Base-by-base conservation (phyloP, 2,888 invertebrate genomes). In the Diarsia dahlii region DNA sequence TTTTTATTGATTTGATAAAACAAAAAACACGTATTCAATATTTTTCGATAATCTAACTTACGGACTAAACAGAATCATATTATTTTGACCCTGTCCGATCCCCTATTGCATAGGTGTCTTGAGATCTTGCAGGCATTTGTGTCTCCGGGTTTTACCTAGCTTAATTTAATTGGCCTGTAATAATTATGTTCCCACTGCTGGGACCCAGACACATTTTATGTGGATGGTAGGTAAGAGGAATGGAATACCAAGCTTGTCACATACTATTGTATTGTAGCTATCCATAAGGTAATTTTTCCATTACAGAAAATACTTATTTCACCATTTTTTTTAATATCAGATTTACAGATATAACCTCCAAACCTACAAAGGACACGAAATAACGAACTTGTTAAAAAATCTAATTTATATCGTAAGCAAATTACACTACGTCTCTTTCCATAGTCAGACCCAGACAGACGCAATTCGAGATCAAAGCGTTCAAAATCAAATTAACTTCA, bases 401-500 rank as follows among this genome's bases (percentile, higher is more conserved):
- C 64, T 28, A n/a, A 52, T 73, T 73, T 54, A 45, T 0, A 60
- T n/a, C 20, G 5, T 50, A 54, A 76, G n/a, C 20, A n/a, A 76
- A 76, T 81, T 60, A 67, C 12, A 28, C 18, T 63, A 58, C 64
- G 15, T 4, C 63, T 58, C 13, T 28, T 48, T 58, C 56, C 52
- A 58, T 58, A 76, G 46, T 58, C 6, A 46, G 28, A 58, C 45
- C 28, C 18, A 48, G 56, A 63, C 13, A 28, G 18, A 56, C 58
- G 50, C 9, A 65, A 65, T 50, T 28, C 8, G 6, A 74, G 54
- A 67, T 78, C 50, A 78, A 78, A 79, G 80, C n/a, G 12, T 62
- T 72, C n/a, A 23, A 46, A 68, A 81, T 65, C 39, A 0, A 82
- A 82, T 82, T 75, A 56, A 45, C 54, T 66, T 74, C 3, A 45